Base-by-base conservation (phyloP, 2,797 vertebrate species). In the Perodicticus potto region DNA sequence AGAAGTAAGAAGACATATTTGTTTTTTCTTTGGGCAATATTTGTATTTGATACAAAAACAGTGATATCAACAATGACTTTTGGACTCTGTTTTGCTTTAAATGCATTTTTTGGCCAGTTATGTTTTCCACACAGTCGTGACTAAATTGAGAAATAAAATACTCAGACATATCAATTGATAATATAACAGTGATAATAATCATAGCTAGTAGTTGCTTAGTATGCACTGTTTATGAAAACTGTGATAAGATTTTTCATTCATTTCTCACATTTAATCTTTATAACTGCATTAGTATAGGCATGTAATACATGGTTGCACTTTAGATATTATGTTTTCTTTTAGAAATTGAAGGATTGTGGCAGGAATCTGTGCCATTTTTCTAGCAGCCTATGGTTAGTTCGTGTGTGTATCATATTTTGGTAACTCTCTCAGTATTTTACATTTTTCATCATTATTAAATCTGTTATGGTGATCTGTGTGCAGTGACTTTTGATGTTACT, bases 1-100 rank as follows among this genome's bases (percentile, higher is more conserved):
- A 2, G 27, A 87, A 93, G 0, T 1, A 57, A 73, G 93, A 82
- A 94, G 86, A 86, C 43, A 40, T 13, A 12, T 2, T 94, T 93
- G 53, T 13, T 81, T 73, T 97, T 29, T 89, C 0, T 83, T 98
- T 83, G 97, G 85, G 55, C 72, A 93, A 29, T 6, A 0, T 94
- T 97, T 98, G 76, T 12, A 29, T 97, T 82, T 89, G 57, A 77
- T 96, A 29, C 45, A 45, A 45, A 97, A 67, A 72, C 12, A 32
- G 53, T 53, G 29, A 29, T 91, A 65, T 53, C 69, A 88, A 95
- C 74, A 92, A 76, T 89, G 63, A 25, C 59, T 83, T 87, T 81
- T 94, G 45, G 40, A 77, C 74, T 97, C 27, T 27, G 22, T 91
- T 81, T 95, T 91, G 61, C 84, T 89, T 95, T 73, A 73, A 78